Evolutionary conservation across 2,797 vertebrate species (phyloP), one percentile per base, ranked within the genome.

Genomic region (Oreochromis mossambicus): DNA sequence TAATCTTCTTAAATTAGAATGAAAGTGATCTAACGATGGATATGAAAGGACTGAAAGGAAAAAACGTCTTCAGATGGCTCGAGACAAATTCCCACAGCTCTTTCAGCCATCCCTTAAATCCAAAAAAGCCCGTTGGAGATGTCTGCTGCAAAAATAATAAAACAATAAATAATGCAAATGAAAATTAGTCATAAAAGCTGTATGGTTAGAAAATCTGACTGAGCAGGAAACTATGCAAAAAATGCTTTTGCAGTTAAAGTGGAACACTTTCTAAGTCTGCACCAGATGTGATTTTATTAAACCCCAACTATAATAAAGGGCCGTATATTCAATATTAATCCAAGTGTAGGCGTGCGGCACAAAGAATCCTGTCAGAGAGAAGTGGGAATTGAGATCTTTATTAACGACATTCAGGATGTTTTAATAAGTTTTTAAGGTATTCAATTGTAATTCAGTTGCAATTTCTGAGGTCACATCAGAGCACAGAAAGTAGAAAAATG

Each of bases 341-440:
- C 79, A 73, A 85, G 58, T 38, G 83, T 56, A 61, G 36, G 50
- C 70, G 76, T 63, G 81, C 51, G 4, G 79, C 81, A 81, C 82
- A 88, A 86, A 82, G 81, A 78, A 58, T 87, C 82, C 66, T 79
- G 77, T 83, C 73, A 70, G 81, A n/a, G 54, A 81, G 56, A 82
- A 21, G 75, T 24, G 43, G 63, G 85, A 76, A 87, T 90, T 80
- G 17, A 86, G 77, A 90, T 87, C 48, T 84, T 70, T 80, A 85
- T 85, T 89, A 82, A 90, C 77, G 68, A 78, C 38, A 73, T 87
- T 82, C 15, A 14, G 82, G 88, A 85, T 68, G 80, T 87, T 82
- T 79, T 70, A 82, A 87, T 85, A 56, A 38, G 52, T 84, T 82
- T 84, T 61, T 75, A 52, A 76, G 24, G 83, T 34, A 51, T 87